A percentile compares a stretch with the other conserved stretches of the same genome.
Conservation (phyloP, 2,113 vertebrate species). For the Myrmecophaga tridactyla region DNA sequence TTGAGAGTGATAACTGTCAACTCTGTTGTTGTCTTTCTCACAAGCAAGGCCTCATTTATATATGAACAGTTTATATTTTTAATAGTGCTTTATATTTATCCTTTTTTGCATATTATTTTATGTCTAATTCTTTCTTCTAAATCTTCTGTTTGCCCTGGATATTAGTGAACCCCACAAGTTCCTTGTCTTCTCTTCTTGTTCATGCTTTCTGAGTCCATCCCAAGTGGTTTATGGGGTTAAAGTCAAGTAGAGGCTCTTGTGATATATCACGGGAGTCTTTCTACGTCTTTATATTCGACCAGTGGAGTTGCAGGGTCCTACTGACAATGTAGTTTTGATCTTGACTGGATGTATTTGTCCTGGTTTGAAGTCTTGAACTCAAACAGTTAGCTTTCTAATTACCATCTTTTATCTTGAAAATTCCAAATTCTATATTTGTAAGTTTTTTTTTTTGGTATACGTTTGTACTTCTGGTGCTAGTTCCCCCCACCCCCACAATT, state of each 20-base stretch:
- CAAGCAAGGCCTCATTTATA: constrained; percentile 1
- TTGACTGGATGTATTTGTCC: neutral
- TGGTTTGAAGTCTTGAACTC: neutral
- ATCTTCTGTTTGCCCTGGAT: neutral
- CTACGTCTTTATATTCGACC: neutral
- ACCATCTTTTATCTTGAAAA: neutral
- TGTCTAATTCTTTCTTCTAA: constrained; percentile 2
- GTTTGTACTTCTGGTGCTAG: neutral
- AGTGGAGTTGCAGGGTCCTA: neutral
- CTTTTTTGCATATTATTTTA: neutral
- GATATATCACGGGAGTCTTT: neutral
- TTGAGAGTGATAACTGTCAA: neutral
- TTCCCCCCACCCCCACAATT: too few species aligned
- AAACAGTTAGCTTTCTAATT: neutral
- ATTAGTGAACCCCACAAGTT: neutral
- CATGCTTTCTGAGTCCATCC: neutral
- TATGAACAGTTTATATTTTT: neutral
- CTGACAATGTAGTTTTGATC: too few species aligned
- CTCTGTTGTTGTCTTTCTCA: neutral
- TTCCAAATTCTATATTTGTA: neutral
- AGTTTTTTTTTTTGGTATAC: neutral
- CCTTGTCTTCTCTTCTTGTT: neutral
- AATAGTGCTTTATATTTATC: neutral
- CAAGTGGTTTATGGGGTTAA: neutral
- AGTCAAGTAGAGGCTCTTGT: neutral